Evolutionary conservation across 2,888 invertebrate species (phyloP).

Genomic region (Aproaerema taeniolella): DNA sequence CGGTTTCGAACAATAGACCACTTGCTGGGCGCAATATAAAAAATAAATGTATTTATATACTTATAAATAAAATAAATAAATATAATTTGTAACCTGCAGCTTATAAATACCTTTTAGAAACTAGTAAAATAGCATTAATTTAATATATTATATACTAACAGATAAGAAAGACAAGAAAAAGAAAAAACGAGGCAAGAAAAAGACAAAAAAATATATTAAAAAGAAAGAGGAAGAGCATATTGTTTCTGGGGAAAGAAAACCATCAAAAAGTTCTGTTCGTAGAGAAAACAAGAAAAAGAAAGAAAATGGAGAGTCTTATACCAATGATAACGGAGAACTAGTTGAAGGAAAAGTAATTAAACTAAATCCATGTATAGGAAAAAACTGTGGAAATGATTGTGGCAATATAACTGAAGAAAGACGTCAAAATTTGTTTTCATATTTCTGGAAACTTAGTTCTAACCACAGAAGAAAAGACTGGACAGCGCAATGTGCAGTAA

Average conservation of each 20-base stretch:
- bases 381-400: not conserved
- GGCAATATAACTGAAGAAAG: slow-evolving; percentile 8
- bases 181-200: not conserved
- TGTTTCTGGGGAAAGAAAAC: not conserved
- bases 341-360: not conserved
- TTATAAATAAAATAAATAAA: not conserved
- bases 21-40: not conserved
- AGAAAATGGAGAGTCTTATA: slow-evolving; percentile 1
- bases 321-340: not conserved
- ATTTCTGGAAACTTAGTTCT: slow-evolving; percentile 13
- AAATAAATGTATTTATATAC: not conserved
- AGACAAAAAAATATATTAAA: not conserved
- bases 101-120: too few species aligned
- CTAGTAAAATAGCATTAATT: not conserved
- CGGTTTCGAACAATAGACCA: not conserved
- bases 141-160: not conserved
- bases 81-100: too few species aligned
- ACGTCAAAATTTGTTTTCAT: slow-evolving; percentile 14
- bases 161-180: not conserved
- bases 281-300: slow-evolving; percentile 1
- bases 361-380: not conserved
- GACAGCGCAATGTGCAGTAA: slow-evolving; percentile 10
- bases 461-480: slow-evolving; percentile 17
- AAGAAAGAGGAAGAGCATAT: not conserved
- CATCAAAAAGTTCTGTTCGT: not conserved